Percentiles rank a stretch among this genome's conserved stretches.
Evolutionary conservation across 2,113 vertebrate species (phyloP).

Genomic region (Pungitius pungitius): DNA sequence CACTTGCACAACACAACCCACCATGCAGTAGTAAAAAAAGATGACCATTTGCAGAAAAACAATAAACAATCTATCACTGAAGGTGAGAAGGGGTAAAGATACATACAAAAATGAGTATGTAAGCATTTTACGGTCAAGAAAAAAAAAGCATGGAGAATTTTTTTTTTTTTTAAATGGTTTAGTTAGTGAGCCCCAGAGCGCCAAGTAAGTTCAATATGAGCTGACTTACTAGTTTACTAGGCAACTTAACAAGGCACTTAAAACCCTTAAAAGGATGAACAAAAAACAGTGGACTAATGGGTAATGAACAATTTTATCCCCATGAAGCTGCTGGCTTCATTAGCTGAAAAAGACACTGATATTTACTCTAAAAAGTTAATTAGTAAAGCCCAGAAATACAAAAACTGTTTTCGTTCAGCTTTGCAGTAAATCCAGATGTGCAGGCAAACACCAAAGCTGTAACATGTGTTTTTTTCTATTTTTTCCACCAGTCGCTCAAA

Average conservation of each 20-base stretch:
- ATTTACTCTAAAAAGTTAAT: slow-evolving; percentile 73
- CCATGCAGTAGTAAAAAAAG: slow-evolving; percentile 44
- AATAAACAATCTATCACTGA: slow-evolving; percentile 49
- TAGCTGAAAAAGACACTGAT: slow-evolving; percentile 54
- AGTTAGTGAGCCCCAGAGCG: slow-evolving; percentile 38
- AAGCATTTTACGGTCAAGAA: slow-evolving; percentile 51
- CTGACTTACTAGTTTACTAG: slow-evolving; percentile 77
- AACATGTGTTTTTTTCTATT: slow-evolving; percentile 4
- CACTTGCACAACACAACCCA: slow-evolving; percentile 36
- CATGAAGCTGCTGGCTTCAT: slow-evolving; percentile 62
- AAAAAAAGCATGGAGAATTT: slow-evolving; percentile 33
- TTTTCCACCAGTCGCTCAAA: background rate
- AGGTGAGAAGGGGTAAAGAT: slow-evolving; percentile 36
- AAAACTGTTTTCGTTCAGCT: slow-evolving; percentile 15
- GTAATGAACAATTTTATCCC: slow-evolving; percentile 72
- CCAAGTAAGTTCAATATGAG: slow-evolving; percentile 66
- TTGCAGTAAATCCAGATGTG: slow-evolving; percentile 17
- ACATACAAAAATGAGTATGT: slow-evolving; percentile 63
- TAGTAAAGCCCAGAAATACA: slow-evolving; percentile 58
- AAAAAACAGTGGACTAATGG: slow-evolving; percentile 75
- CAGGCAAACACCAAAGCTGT: background rate
- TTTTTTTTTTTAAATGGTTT: no score
- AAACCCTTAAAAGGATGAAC: slow-evolving; percentile 72
- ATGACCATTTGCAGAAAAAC: slow-evolving; percentile 52
- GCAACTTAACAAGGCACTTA: slow-evolving; percentile 78